These are phyloP conservation scores for Salminus brasiliensis DNA, from an alignment of 2,113 vertebrate genomes.

Conservation along the genomic window DNA sequence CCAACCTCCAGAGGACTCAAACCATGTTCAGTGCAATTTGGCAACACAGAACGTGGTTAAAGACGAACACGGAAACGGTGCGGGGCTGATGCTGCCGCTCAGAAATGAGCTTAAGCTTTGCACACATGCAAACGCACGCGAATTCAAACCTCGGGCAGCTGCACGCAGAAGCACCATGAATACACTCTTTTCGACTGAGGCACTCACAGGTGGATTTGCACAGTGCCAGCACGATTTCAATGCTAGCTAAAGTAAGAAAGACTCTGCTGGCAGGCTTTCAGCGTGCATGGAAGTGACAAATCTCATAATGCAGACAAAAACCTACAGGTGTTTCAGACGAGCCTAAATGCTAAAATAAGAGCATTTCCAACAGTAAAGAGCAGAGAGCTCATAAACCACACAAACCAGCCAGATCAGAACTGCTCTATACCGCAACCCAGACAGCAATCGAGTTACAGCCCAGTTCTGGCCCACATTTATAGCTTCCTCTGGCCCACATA, in stretches of 20 bases:
- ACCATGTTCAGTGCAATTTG: not conserved
- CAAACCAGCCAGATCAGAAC: no score
- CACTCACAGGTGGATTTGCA: not conserved
- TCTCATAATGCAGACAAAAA: not conserved
- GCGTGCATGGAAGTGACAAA: not conserved
- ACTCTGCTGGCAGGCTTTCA: not conserved
- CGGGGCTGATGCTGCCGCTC: not conserved
- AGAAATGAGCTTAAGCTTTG: slow-evolving; percentile 8
- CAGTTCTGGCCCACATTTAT: no score
- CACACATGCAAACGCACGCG: not conserved
- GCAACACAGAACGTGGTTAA: not conserved
- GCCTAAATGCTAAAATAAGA: not conserved
- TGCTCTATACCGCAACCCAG: no score
- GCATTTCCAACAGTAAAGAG: not conserved
- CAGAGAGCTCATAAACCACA: not conserved
- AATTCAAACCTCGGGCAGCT: slow-evolving; percentile 7
- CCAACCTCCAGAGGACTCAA: not conserved
- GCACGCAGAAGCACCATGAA: not conserved
- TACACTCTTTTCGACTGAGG: not conserved
- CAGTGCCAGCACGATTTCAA: not conserved
- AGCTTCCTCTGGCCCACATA: no score
- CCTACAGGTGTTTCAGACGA: not conserved
- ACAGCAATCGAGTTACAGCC: no score
- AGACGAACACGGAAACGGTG: not conserved
- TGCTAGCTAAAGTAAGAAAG: not conserved